Evolutionary conservation across 2,888 invertebrate genomes (phyloP), one percentile per base, ranked within the genome.

Genomic region (Carabus problematicus): DNA sequence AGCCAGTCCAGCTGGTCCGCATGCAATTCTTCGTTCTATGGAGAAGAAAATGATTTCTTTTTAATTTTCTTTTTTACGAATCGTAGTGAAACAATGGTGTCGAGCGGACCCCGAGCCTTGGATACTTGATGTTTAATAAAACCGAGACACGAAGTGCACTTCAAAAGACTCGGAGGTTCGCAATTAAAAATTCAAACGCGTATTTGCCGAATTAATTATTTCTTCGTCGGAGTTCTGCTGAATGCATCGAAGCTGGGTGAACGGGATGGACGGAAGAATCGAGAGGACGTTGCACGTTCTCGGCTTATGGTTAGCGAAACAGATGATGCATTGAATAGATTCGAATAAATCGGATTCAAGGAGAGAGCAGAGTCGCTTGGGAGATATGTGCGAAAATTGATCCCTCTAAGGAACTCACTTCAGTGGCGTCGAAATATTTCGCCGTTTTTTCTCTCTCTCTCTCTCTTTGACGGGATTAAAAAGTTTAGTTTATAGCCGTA

Each of bases 241-340:
- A 56, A 56, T 56, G 56, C 39, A 14, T 11, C 14, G n/a, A 54
- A 11, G 11, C 45, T 45, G 54, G 7, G 43, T 9, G 18, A 59
- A 42, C 16, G 59, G 19, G 16, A 39, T 14, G 18, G 12, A 8
- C 9, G 40, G 29, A 40, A 39, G 40, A 11, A 42, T 64, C 64
- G 45, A 39, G 29, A 42, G 42, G 14, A 18, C 42, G 54, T 29
- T 16, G 54, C 60, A 52, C 14, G 49, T 49, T 18, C 14, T 45
- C 45, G 11, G 45, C 1, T 45, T 14, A 45, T 45, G 11, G 45
- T 29, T 29, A 29, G 29, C 29, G 45, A 12, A 58, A 64, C 64
- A 58, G 64, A 67, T 60, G 59, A 67, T 60, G 60, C 67, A 67
- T 67, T 41, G 67, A 66, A 67, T 67, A 67, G 67, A 67, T 60